Base-by-base conservation (phyloP, 2,888 invertebrate genomes). In the Scaptomyza polygonia region DNA sequence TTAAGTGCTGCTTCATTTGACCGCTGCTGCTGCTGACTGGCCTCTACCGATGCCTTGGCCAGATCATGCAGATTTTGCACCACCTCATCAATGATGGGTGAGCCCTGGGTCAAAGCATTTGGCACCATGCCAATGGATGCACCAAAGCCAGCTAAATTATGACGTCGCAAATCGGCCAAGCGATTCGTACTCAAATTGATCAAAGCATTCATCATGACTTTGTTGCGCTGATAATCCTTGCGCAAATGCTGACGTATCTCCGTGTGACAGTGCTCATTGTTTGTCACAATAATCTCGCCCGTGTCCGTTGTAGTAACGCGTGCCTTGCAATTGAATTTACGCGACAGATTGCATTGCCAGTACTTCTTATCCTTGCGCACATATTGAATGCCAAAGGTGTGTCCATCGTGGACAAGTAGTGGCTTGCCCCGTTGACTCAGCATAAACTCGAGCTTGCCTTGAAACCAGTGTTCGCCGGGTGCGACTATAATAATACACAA, bases 191-290 rank as follows among this genome's bases (percentile, higher is more conserved):
- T 90, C 32, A 91, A 65, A 67, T 91, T 91, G 11, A 91, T 88
- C 5, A 91, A 55, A 2, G 91, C 91, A 72, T 91, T 91, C 90
- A 91, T 90, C 91, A 91, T 90, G 1, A 91, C 89, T 69, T 91
- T 92, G 66, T 91, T 91, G 21, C 91, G 90, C 72, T 92, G 91
- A 69, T 92, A 92, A 69, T 92, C 92, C 75, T 92, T 92, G 47
- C 92, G 91, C 55, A 92, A 81, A 77, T 92, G 92, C 64, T 92
- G 92, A 0, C 92, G 88, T 48, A 92, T 92, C 73, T 92, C 92
- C 5, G 91, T 90, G 68, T 93, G 93, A 45, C 90, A 92, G 63
- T 93, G 93, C 49, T 92, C 90, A 49, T 93, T 90, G 66, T 91
- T 92, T 3, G 92, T 89, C 1, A 91, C 91, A 40, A 91, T 90